Base-by-base conservation (phyloP, 1,140 invertebrate species). In the Polypedilum pembai region DNA sequence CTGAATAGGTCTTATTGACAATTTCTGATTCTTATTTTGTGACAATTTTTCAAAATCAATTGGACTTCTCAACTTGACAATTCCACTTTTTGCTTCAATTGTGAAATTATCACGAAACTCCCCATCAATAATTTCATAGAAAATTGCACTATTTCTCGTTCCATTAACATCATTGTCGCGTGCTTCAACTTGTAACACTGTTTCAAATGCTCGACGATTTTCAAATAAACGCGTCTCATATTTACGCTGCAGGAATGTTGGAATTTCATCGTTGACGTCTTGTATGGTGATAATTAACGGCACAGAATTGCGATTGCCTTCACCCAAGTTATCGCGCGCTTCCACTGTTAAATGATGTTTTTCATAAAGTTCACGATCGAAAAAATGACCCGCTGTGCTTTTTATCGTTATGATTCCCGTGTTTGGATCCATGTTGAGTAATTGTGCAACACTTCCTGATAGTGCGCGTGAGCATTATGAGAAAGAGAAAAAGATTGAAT, bases 291-390 rank as follows among this genome's bases (percentile, higher is more conserved):
- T 86, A 3, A 93, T 88, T 3, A 98, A 82, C 81, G 95, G 94
- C 2, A 90, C 93, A 0, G 93, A 92, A 78, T 96, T 95, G 75
- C 91, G 85, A 82, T 95, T 94, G 73, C 95, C 95, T 77, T 87
- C 86, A 3, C 94, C 94, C 69, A 91, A 83, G 82, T 93, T 91
- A 81, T 98, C 95, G 77, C 93, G 85, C 0, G 95, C 95, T 82
- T 98, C 95, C 0, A 96, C 91, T 0, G 94, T 97, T 4, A 98
- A 83, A 83, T 92, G 96, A 84, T 96, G 94, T 7, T 90, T 87
- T 0, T 92, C 88, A 8, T 93, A 87, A 33, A 92, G 86, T 83
- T 98, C 95, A 40, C 95, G 85, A 82, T 98, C 95, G 78, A 98
- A 94, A 75, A 86, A 88, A 2, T 88, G 83, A 10, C 86, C 87